Percentiles rank a stretch among this genome's conserved stretches.
Conservation (phyloP, 2,113 vertebrate species). For the Zosterops borbonicus region DNA sequence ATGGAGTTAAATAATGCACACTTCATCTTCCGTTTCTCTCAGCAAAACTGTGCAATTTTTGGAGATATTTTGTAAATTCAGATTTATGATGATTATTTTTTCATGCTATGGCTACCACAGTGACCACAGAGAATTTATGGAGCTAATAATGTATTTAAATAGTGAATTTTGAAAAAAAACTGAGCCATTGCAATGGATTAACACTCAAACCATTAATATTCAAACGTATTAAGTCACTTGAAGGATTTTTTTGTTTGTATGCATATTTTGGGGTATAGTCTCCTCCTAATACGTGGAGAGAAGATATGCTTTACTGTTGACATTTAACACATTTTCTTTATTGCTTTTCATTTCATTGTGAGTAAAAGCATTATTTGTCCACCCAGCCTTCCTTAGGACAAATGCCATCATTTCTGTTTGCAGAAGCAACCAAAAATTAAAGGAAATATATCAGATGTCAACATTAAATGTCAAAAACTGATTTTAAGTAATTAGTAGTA, state of each 20-base stretch:
- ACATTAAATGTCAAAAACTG: conserved; percentile 38
- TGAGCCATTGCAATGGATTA: conserved; percentile 18
- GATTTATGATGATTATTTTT: conserved; percentile 53
- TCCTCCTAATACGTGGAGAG: conserved; percentile 19
- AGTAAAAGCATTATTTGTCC: conserved; percentile 59
- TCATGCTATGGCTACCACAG: conserved; percentile 33
- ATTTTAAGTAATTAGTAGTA: conserved; percentile 60
- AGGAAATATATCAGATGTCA: conserved; percentile 59
- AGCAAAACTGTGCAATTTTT: conserved; percentile 62
- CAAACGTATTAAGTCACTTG: conserved; percentile 47
- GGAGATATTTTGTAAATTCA: conserved; percentile 65
- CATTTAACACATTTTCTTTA: conserved; percentile 60
- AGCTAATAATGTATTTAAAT: conserved; percentile 32
- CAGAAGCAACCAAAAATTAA: conserved; percentile 62
- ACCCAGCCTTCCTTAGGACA: conserved; percentile 28
- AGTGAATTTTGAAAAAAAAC: not conserved
- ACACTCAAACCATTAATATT: conserved; percentile 47
- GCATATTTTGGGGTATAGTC: conserved; percentile 45
- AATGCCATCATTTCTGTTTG: conserved; percentile 35
- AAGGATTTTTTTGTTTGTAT: not conserved
- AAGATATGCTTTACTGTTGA: conserved; percentile 55
- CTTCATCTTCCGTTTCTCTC: conserved; percentile 64
- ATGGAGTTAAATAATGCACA: not conserved
- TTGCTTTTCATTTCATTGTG: conserved; percentile 60
- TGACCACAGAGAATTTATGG: conserved; percentile 51